A percentile compares a stretch with the other conserved stretches of the same genome.
Evolutionary conservation across 2,888 invertebrate species (phyloP).

Genomic region (Marasmarcha lunaedactyla): DNA sequence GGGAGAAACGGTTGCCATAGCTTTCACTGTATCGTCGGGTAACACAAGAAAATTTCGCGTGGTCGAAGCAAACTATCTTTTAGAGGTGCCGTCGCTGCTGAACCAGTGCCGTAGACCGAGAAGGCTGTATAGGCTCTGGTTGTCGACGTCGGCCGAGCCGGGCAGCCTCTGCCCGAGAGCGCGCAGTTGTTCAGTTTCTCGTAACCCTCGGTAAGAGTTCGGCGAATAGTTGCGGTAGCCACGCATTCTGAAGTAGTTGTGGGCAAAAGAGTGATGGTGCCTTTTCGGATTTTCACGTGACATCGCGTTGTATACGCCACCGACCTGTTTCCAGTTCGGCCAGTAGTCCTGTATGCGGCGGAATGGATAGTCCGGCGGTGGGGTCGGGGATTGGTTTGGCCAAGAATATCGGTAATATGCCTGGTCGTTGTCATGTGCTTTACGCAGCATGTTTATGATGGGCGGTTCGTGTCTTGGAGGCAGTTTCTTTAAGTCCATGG

Average conservation of each 20-base stretch:
- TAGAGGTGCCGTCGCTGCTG: conserved; percentile 54
- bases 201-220: conserved; percentile 25
- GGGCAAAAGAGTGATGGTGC: conserved; percentile 57
- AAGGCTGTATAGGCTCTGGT: conserved; percentile 52
- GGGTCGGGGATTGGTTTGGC: conserved; percentile 48
- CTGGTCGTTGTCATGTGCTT: conserved; percentile 25
- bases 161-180: background rate
- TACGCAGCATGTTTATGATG: background rate
- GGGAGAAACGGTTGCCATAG: conserved; percentile 31
- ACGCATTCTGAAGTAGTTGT: conserved; percentile 40
- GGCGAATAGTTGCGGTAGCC: conserved; percentile 25
- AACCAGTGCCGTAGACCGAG: conserved; percentile 62
- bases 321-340: conserved; percentile 44
- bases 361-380: conserved; percentile 53
- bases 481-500: background rate
- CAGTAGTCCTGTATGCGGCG: conserved; percentile 59
- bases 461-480: background rate
- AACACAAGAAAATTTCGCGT: conserved; percentile 49
- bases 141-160: conserved; percentile 23
- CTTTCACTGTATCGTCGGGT: conserved; percentile 67
- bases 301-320: conserved; percentile 44
- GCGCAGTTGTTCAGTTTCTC: conserved; percentile 17
- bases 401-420: conserved; percentile 50
- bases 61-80: conserved; percentile 47
- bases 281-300: conserved; percentile 51